Evolutionary conservation across 2,888 invertebrate genomes (phyloP), one percentile per base, ranked within the genome.

Genomic region (Aleiodes alternator): DNA sequence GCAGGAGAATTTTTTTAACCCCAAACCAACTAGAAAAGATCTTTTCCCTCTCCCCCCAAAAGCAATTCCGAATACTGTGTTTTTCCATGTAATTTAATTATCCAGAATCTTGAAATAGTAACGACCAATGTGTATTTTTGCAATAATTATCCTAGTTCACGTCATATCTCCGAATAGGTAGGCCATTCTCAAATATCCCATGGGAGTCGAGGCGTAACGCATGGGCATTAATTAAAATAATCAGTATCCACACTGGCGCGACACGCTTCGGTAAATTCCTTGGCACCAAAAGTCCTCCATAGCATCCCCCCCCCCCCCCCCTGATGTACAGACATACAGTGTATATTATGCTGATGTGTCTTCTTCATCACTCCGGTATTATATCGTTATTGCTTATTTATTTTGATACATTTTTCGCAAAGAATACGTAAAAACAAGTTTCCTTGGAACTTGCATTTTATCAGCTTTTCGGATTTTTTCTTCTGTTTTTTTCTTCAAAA

Each of bases 141-240:
- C 43, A 64, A 64, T 64, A 14, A 64, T 64, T 64, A 64, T 64
- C 43, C 64, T 16, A 64, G 7, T 64, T 64, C 48, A 14, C 23
- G 61, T 61, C 23, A 69, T 68, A 73, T 72, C 61, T 75, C 74
- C 55, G 43, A 64, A 64, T 64, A 43, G 64, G 72, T 74, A 73
- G 78, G 76, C 80, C 82, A 82, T 84, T 84, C 82, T 76, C 80
- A 78, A 83, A 85, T 85, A 82, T 80, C 81, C 78, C 74, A 59
- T n/a, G 75, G 78, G 83, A 85, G 83, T 84, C 83, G 85, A 84
- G 80, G 77, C 83, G 83, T 75, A 81, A 83, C 83, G 80, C 76
- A 72, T 81, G 78, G 56, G 80, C 87, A 86, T 87, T 83, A 85
- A 86, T 87, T 85, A 85, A 86, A 86, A 86, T 86, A 85, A 87